Conservation (phyloP, 1,140 invertebrate genomes). For the Sipha flava region DNA sequence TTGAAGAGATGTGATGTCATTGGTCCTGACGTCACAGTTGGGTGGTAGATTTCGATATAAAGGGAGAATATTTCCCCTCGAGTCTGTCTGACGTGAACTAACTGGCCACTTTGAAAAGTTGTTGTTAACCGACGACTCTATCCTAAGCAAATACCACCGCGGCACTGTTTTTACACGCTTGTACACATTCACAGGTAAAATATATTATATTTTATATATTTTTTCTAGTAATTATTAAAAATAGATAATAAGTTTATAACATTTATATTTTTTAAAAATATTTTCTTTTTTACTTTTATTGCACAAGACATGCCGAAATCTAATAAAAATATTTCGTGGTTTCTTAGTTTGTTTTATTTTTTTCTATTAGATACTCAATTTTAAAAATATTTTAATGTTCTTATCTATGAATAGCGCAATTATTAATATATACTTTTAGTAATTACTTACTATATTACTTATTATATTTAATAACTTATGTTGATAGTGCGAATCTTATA, state of each 20-base stretch:
- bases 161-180: background rate
- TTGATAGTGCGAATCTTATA: no score
- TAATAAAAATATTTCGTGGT: no score
- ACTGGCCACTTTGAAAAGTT: slow-evolving; percentile 27
- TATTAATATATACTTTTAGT: no score
- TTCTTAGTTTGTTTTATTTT: no score
- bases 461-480: no score
- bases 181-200: slow-evolving; percentile 1
- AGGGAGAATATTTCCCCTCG: slow-evolving; percentile 22
- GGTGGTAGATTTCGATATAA: slow-evolving; percentile 2
- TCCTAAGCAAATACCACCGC: background rate
- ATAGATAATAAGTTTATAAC: background rate
- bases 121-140: slow-evolving; percentile 25
- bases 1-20: slow-evolving; percentile 9
- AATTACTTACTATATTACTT: no score
- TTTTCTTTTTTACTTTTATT: no score
- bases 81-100: slow-evolving; percentile 12
- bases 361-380: no score
- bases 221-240: no score
- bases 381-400: no score
- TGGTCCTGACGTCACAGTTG: slow-evolving; percentile 23
- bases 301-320: no score
- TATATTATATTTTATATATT: background rate
- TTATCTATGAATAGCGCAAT: no score
- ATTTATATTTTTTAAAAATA: background rate